These are phyloP conservation scores for Reticulitermes lucifugus DNA, from an alignment of 2,888 invertebrate species.

Conservation along the genomic window DNA sequence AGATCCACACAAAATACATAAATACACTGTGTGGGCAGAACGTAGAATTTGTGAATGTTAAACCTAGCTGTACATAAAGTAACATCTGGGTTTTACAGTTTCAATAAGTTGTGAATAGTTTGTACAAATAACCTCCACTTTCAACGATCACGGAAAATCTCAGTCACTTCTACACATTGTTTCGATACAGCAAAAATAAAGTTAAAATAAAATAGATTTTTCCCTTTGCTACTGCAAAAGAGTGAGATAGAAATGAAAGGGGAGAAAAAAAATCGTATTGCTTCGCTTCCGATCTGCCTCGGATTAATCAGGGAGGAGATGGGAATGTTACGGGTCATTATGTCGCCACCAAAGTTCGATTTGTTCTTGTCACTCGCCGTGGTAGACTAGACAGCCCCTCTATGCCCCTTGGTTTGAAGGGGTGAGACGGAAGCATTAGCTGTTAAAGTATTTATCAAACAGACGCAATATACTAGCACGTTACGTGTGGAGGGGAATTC, in stretches of 20 bases:
- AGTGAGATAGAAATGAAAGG: conserved; percentile 42
- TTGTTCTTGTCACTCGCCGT: conserved; percentile 44
- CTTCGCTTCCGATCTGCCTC: conserved; percentile 2
- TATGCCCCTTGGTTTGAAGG: background rate
- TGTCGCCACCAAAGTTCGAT: conserved; percentile 50
- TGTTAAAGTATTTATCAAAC: conserved; percentile 40
- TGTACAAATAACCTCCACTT: background rate
- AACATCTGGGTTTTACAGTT: no score
- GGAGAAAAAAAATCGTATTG: conserved; percentile 46
- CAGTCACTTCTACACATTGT: background rate
- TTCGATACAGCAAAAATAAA: background rate
- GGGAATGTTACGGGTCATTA: conserved; percentile 50
- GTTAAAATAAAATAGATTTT: background rate
- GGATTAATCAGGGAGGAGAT: conserved; percentile 50
- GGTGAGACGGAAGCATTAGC: background rate
- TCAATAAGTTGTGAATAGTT: background rate
- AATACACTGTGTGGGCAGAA: no score
- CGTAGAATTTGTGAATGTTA: no score
- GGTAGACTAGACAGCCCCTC: background rate
- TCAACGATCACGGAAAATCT: background rate
- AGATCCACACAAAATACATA: no score
- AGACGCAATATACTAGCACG: conserved; percentile 11
- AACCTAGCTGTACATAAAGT: no score
- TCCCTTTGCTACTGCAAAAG: conserved; percentile 40
- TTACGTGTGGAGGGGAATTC: background rate